These are phyloP conservation scores for Achlya flavicornis DNA, from an alignment of 2,888 invertebrate species.

Conservation along the genomic window DNA sequence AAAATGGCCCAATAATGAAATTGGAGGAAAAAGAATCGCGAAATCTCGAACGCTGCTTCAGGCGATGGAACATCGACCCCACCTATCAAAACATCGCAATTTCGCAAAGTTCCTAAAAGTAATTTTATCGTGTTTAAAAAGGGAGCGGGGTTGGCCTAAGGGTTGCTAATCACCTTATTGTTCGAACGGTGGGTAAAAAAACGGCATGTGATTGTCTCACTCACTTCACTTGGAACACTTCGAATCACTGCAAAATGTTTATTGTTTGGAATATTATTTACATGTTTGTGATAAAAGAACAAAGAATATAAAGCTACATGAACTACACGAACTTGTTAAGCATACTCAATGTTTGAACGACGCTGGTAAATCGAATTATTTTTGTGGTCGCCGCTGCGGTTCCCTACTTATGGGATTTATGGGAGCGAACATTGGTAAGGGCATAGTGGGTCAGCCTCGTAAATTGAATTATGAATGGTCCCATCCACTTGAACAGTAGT, in stretches of 20 bases:
- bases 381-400: constrained; percentile 6
- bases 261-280: constrained; percentile 19
- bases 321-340: neutral
- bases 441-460: neutral
- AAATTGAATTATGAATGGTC: constrained; percentile 7
- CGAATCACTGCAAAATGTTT: constrained; percentile 42
- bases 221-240: no score
- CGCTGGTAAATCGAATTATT: neutral
- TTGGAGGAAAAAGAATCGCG: constrained; percentile 16
- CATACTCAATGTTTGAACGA: neutral
- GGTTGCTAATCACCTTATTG: constrained; percentile 68
- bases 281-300: neutral
- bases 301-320: neutral
- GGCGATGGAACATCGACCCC: constrained; percentile 37
- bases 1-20: constrained; percentile 18
- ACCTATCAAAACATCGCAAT: constrained; percentile 58
- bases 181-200: constrained; percentile 49
- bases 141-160: constrained; percentile 50
- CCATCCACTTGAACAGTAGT: constrained; percentile 2
- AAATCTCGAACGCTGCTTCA: constrained; percentile 18
- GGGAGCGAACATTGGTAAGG: neutral
- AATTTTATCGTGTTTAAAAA: constrained; percentile 54
- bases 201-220: constrained; percentile 48
- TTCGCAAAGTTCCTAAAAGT: constrained; percentile 57
- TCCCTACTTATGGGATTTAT: neutral